Percentiles rank a stretch among this genome's conserved stretches.
Conservation (phyloP, 2,113 vertebrate genomes). For the Entelurus aequoreus region DNA sequence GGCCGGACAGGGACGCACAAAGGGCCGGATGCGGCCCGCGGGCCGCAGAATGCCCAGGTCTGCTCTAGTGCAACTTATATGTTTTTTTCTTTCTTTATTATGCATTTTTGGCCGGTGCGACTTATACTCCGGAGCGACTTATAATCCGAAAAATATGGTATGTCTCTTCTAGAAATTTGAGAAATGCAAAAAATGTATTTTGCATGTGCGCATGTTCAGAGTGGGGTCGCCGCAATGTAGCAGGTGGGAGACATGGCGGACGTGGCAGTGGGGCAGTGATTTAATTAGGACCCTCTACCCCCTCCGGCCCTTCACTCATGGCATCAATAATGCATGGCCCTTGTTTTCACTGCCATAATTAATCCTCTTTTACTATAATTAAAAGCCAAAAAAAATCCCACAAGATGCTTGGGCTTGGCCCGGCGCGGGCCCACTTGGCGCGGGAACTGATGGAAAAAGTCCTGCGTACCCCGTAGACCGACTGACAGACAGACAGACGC, state of each 20-base stretch:
- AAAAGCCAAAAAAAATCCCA: constrained; percentile 75
- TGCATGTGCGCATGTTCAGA: constrained; percentile 1
- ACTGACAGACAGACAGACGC: neutral
- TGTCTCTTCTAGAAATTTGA: neutral
- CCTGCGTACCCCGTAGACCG: neutral
- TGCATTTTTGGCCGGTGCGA: no score
- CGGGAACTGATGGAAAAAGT: constrained; percentile 65
- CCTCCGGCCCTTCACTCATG: constrained; percentile 75
- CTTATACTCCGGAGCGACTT: no score
- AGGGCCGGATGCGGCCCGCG: no score
- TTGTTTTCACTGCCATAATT: constrained; percentile 76
- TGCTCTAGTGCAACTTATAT: no score
- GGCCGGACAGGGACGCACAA: no score
- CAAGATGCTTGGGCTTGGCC: constrained; percentile 70
- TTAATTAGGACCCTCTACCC: constrained; percentile 74
- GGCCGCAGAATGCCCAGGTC: no score
- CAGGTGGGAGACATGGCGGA: constrained; percentile 65
- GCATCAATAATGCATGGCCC: constrained; percentile 78
- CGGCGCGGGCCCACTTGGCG: constrained; percentile 63
- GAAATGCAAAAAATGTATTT: no score
- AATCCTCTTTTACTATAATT: constrained; percentile 80
- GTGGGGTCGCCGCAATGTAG: constrained; percentile 42
- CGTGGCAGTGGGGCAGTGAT: constrained; percentile 71
- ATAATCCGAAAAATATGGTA: no score
- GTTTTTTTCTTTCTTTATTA: no score